Evolutionary conservation across 2,113 vertebrate genomes (phyloP), one percentile per base, ranked within the genome.

Genomic region (Tragulus kanchil): DNA sequence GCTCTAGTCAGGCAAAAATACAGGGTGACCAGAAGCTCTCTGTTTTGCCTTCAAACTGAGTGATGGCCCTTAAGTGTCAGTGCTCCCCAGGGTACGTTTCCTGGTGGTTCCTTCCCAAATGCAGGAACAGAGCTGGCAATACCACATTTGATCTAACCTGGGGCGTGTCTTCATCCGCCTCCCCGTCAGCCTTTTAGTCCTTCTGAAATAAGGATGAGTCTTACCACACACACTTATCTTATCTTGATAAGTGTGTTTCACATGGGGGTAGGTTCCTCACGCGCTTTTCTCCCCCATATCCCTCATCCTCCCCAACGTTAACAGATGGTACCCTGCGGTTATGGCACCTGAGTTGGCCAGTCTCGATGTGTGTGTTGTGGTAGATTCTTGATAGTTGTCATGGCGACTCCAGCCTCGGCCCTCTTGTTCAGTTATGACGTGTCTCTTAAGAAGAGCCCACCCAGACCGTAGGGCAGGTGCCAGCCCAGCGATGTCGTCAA

Each of bases 261-360:
- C 28, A 14, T 62, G 31, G 4, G 11, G 5, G 10, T 69, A 36
- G 45, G 21, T 50, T 64, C 48, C 17, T 54, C 23, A 8, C 16
- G 0, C 0, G 9, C 54, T 14, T 36, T 56, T 8, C 61, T 58
- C 64, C n/a, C 7, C 0, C 0, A 2, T 16, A 50, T 15, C n/a
- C 4, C 15, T 10, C n/a, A 21, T 10, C 4, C n/a, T 78, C 13
- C 12, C 6, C 13, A 31, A 8, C 75, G 19, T 31, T 61, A 19
- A 62, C 3, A 8, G 16, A 52, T n/a, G 26, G 42, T 36, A 0
- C 71, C 81, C 58, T 65, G 48, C 5, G 52, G 2, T 45, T 48
- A 26, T 58, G 50, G 69, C 23, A 9, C 67, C 73, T 75, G 69
- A 59, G 77, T 64, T 89, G 58, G 26, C 85, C 69, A 58, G 0